A percentile compares a stretch with the other conserved stretches of the same genome.
These are phyloP conservation scores for Conistra vaccinii DNA, from an alignment of 2,888 invertebrate genomes.

Conservation along the genomic window DNA sequence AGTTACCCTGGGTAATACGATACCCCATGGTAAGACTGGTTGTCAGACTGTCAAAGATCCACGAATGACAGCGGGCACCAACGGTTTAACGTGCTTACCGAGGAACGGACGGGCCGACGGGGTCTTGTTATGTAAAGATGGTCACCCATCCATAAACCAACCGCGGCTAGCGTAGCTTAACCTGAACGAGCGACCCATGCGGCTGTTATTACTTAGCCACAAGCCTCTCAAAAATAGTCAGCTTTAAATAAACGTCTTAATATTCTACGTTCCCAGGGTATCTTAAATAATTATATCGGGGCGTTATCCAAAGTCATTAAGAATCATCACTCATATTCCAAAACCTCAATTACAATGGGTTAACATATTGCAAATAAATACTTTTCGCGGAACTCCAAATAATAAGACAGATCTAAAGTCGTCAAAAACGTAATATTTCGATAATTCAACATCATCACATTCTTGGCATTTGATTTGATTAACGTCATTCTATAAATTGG, in stretches of 20 bases:
- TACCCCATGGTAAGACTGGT: no score
- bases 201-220: no score
- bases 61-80: no score
- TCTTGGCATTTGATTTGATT: slow-evolving; percentile 56
- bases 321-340: slow-evolving; percentile 38
- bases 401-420: slow-evolving; percentile 12
- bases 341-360: slow-evolving; percentile 19
- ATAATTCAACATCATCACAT: slow-evolving; percentile 32
- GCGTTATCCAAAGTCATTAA: slow-evolving; percentile 43
- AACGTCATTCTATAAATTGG: slow-evolving; percentile 33
- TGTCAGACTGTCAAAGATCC: no score
- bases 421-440: slow-evolving; percentile 18
- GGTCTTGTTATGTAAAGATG: no score
- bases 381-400: slow-evolving; percentile 31
- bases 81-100: no score
- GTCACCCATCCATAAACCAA: no score
- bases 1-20: no score
- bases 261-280: slow-evolving; percentile 8
- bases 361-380: slow-evolving; percentile 18
- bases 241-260: background rate
- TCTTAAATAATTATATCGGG: slow-evolving; percentile 16
- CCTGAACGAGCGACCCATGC: no score
- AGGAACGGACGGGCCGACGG: no score
- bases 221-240: no score
- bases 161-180: no score